Conservation (phyloP, 2,888 invertebrate genomes). For the Dichetophora obliterata region DNA sequence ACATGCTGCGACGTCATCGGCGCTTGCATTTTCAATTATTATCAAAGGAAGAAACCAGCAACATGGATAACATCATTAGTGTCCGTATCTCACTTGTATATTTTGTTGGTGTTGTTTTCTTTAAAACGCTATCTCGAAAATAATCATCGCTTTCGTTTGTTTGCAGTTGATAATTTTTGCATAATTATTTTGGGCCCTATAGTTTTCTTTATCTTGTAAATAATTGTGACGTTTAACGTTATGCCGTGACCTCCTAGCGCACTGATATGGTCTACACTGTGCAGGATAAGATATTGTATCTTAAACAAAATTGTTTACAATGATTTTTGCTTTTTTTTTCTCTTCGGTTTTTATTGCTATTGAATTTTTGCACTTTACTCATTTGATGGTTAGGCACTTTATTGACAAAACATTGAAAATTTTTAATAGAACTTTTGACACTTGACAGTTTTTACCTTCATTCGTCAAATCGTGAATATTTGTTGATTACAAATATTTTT, state of each 20-base stretch:
- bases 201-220: constrained; percentile 17
- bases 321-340: background rate
- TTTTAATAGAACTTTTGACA: background rate
- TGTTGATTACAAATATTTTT: too few species aligned
- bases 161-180: constrained; percentile 25
- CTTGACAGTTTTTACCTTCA: background rate
- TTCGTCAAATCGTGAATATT: too few species aligned
- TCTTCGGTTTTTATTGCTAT: background rate
- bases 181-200: background rate
- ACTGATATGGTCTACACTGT: constrained; percentile 53
- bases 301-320: constrained; percentile 3
- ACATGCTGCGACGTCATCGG: constrained; percentile 1
- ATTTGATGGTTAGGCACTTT: too few species aligned
- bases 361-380: constrained; percentile 8
- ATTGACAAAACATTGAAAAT: too few species aligned
- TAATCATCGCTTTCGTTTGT: background rate
- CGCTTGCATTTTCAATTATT: constrained; percentile 1
- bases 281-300: constrained; percentile 59
- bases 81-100: background rate
- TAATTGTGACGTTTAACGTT: background rate
- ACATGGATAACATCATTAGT: background rate
- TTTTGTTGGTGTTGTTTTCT: background rate
- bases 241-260: constrained; percentile 15
- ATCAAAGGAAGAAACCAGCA: background rate
- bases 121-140: constrained; percentile 13